These are phyloP conservation scores for Drosophila stalkeri DNA, from an alignment of 2,888 invertebrate species.

Conservation along the genomic window DNA sequence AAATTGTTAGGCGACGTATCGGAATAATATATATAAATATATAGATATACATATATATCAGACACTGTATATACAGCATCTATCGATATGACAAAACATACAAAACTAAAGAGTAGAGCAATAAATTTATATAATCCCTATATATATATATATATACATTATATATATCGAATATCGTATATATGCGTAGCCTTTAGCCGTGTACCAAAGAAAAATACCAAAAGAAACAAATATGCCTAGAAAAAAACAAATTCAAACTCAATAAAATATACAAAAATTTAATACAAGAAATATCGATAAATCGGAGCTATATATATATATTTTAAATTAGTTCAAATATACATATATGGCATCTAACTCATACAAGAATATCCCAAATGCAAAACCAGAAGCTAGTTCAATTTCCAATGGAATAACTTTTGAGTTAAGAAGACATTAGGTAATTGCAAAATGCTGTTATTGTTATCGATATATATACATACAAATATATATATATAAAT, in stretches of 20 bases:
- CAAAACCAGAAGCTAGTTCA: slow-evolving; percentile 27
- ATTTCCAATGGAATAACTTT: slow-evolving; percentile 26
- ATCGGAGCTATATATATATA: slow-evolving; percentile 43
- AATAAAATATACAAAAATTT: slow-evolving; percentile 9
- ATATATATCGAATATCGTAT: slow-evolving; percentile 40
- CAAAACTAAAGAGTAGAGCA: slow-evolving; percentile 65
- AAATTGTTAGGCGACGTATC: slow-evolving; percentile 9
- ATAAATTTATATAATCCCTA: slow-evolving; percentile 60
- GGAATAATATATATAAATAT: slow-evolving; percentile 36
- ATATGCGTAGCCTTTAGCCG: slow-evolving; percentile 73
- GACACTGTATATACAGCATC: slow-evolving; percentile 71
- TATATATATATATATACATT: slow-evolving; percentile 18
- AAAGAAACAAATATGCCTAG: slow-evolving; percentile 30
- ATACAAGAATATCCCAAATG: slow-evolving; percentile 12
- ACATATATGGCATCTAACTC: slow-evolving; percentile 24
- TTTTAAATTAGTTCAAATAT: slow-evolving; percentile 73
- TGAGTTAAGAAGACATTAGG: slow-evolving; percentile 11
- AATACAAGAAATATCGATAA: slow-evolving; percentile 33
- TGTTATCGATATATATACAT: slow-evolving; percentile 50
- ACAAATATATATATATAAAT: slow-evolving; percentile 13
- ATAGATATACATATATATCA: slow-evolving; percentile 26
- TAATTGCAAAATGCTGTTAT: slow-evolving; percentile 46
- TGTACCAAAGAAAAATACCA: slow-evolving; percentile 67
- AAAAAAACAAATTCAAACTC: slow-evolving; percentile 23
- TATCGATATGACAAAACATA: slow-evolving; percentile 49